phyloP scores from a whole-genome alignment of 2,113 vertebrate genomes.

The Thinocorus orbignyianus region DNA sequence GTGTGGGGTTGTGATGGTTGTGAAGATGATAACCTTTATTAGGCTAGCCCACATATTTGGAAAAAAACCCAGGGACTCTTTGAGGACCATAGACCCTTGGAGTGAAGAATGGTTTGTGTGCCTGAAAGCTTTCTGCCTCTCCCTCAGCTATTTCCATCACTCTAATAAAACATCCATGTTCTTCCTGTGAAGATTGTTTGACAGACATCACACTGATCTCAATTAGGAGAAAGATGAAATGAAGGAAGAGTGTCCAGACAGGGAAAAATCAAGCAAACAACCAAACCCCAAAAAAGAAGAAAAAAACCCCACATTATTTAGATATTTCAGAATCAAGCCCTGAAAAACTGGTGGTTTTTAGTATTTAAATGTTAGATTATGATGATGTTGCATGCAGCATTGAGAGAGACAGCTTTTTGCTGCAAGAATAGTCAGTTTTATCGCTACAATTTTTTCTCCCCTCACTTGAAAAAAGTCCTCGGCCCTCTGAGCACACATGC shows the following conservation, averaged over 20 bases:
- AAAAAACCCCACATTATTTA: background rate
- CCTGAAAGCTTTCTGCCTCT: background rate
- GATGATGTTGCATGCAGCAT: background rate
- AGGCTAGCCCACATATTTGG: background rate
- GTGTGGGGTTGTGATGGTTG: background rate
- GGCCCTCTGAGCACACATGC: background rate
- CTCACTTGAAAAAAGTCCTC: background rate
- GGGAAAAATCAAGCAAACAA: background rate
- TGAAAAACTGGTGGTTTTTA: background rate
- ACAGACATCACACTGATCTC: background rate
- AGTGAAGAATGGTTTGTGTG: background rate
- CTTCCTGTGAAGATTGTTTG: background rate
- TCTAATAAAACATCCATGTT: background rate
- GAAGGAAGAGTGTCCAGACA: background rate
- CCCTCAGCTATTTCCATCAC: background rate
- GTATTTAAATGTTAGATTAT: background rate
- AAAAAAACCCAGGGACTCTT: background rate
- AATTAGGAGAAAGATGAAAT: background rate
- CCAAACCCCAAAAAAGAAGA: rapidly evolving
- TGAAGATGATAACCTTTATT: background rate
- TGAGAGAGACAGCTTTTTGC: background rate
- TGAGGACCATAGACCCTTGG: background rate
- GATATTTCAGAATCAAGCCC: background rate
- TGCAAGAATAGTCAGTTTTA: background rate
- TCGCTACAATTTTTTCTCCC: background rate